Evolutionary conservation across 2,113 vertebrate genomes (phyloP).

Genomic region (Octodon degus): DNA sequence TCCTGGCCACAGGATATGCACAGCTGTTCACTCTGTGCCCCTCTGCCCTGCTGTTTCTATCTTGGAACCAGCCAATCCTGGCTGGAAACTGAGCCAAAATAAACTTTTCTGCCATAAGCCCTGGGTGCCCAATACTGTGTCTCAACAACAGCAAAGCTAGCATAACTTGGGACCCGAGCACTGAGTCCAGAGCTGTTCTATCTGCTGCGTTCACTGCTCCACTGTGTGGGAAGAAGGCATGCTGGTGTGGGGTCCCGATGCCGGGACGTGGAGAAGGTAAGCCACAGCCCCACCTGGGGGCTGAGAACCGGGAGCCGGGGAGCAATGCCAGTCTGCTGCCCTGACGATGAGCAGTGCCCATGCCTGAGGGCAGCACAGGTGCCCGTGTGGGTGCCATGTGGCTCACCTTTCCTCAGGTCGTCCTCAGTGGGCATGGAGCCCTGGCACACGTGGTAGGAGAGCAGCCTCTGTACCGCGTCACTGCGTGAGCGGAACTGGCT

Average conservation of each 20-base stretch:
- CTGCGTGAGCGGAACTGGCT: conserved; percentile 90
- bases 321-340: neutral
- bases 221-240: neutral
- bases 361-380: neutral
- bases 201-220: neutral
- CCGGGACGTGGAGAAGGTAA: neutral
- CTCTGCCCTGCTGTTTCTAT: neutral
- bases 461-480: conserved; percentile 92
- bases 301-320: neutral
- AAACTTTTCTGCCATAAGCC: neutral
- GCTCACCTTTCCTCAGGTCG: conserved; percentile 90
- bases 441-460: conserved; percentile 97
- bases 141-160: neutral
- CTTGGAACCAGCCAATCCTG: neutral
- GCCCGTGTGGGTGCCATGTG: neutral
- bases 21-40: neutral
- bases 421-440: conserved; percentile 92
- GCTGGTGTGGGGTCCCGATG: too few relatives aligned
- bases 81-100: neutral
- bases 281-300: neutral
- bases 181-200: too few relatives aligned
- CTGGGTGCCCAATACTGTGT: neutral
- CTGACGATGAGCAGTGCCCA: neutral
- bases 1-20: neutral
- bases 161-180: neutral